A percentile compares a stretch with the other conserved stretches of the same genome.
Evolutionary conservation across 2,888 invertebrate species (phyloP).

Genomic region (Euzetes globulus): DNA sequence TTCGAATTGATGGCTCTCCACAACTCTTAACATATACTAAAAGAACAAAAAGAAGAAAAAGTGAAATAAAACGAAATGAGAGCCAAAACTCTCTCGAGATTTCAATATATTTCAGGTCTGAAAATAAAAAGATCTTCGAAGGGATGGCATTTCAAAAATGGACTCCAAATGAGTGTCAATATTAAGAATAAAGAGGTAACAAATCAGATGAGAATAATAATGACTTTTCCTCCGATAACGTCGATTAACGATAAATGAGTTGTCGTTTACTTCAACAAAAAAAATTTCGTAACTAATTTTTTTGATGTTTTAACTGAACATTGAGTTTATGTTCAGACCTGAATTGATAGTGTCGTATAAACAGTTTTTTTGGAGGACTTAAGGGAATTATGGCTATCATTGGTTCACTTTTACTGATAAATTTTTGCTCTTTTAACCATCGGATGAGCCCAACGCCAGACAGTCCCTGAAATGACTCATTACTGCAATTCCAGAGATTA

Average conservation of each 20-base stretch:
- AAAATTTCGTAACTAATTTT: no score
- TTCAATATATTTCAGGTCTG: background rate
- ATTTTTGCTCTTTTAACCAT: background rate
- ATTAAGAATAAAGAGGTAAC: background rate
- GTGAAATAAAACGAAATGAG: slow-evolving; percentile 17
- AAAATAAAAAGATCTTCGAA: background rate
- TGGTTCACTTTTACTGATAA: background rate
- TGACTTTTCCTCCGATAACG: background rate
- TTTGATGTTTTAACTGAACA: no score
- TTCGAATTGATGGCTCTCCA: slow-evolving; percentile 11
- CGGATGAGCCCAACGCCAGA: background rate
- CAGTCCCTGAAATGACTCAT: background rate
- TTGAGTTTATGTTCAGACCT: background rate
- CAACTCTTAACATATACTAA: background rate
- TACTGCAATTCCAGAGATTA: background rate
- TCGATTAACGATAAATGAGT: no score
- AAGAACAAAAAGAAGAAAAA: background rate
- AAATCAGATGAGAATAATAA: background rate
- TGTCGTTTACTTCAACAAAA: no score
- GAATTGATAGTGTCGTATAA: slow-evolving; percentile 4
- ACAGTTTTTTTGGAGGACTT: background rate
- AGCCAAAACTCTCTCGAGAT: slow-evolving; percentile 5
- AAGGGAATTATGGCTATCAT: slow-evolving; percentile 22
- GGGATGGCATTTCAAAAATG: background rate
- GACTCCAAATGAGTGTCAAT: background rate